Base-by-base conservation (phyloP, 64 coral and sea anemone species). In the Montipora capricornis region DNA sequence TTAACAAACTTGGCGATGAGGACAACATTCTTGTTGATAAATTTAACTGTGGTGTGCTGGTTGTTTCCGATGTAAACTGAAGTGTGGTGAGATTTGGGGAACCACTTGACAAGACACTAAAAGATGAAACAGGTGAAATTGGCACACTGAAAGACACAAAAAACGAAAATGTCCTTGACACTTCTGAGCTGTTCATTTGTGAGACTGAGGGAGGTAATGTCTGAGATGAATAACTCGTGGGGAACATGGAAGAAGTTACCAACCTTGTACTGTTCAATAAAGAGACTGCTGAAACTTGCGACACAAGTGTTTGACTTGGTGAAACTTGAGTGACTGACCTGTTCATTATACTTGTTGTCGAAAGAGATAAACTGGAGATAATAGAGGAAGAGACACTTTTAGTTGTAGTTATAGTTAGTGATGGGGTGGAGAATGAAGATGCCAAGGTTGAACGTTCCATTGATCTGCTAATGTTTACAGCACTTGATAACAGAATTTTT, bases 331-430 rank as follows among this genome's bases (percentile, higher is more conserved):
- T 50, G 44, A 5, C 24, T 85, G 82, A 85, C 15, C 61, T 71
- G 17, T 85, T 85, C 26, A 4, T 24, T 58, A 15, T 57, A 8
- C 51, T 26, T 12, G 78, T 62, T 59, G 79, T 60, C 62, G 20
- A 14, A n/a, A 70, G 62, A 9, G 46, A 85, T 20, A 46, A 85
- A 70, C 44, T 69, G 16, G 62, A 46, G 19, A 46, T 68, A 11
- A 49, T 6, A 48, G 46, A 83, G 16, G 58, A 84, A 48, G 81
- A 69, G 8, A 84, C 22, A 62, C 8, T 48, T 10, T 15, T n/a
- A 17, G 47, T 47, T 20, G 58, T 61, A 69, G 82, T 85, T 85
- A 44, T 85, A 68, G 82, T 85, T 64, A 49, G 62, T 70, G 82
- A 70, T 85, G 62, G 66, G 11, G 16, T 19, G n/a, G 11, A 26